phyloP scores from a whole-genome alignment of 2,113 vertebrate species.

The Ornithorhynchus anatinus region DNA sequence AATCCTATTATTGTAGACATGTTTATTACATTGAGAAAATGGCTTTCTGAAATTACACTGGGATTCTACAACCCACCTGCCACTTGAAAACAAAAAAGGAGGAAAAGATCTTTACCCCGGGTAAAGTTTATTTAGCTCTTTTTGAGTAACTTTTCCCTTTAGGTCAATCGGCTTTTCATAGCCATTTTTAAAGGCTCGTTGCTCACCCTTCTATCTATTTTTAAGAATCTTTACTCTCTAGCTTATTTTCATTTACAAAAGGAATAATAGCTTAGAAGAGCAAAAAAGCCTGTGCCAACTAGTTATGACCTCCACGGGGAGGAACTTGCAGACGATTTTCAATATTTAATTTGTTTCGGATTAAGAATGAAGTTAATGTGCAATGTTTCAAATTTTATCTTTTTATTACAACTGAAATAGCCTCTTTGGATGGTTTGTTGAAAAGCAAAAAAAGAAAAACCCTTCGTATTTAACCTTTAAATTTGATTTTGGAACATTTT shows the following conservation, averaged over 20 bases:
- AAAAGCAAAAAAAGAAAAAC: constrained; percentile 18
- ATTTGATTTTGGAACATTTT: constrained; percentile 37
- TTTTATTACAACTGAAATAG: background rate
- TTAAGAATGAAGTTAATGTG: background rate
- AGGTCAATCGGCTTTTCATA: background rate
- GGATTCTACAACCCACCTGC: constrained; percentile 37
- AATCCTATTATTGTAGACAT: constrained; percentile 45
- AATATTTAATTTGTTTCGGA: background rate
- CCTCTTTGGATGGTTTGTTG: constrained; percentile 4
- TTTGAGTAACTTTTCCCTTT: background rate
- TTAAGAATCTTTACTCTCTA: background rate
- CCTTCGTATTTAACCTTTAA: background rate
- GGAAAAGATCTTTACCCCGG: constrained; percentile 11
- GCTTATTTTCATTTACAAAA: constrained; percentile 11
- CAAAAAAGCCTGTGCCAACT: background rate
- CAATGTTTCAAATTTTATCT: background rate
- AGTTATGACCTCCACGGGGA: background rate
- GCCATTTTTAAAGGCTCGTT: background rate
- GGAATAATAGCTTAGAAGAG: background rate
- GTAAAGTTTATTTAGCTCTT: constrained; percentile 18
- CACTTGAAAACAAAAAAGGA: constrained; percentile 29
- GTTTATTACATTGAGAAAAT: constrained; percentile 51
- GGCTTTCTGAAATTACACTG: constrained; percentile 55
- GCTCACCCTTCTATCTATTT: background rate
- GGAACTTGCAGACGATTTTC: background rate